Evolutionary conservation across 2,888 invertebrate genomes (phyloP), one percentile per base, ranked within the genome.

Genomic region (Lissonota sp.): DNA sequence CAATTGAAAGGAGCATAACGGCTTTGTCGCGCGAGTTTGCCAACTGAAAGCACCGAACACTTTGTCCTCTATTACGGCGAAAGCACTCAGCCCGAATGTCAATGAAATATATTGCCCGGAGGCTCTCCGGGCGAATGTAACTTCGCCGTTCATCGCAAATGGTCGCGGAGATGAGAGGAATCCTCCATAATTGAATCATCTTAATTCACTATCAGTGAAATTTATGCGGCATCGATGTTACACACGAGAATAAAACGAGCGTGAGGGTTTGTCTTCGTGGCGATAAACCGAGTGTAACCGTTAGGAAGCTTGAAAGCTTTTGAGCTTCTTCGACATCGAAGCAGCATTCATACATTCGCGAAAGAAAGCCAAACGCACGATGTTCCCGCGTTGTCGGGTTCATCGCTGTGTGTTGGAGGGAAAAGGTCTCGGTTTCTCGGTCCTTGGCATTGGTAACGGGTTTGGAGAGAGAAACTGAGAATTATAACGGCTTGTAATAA

Each of bases 401-500:
- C 63, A 26, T 37, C 6, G 62, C 53, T 66, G 60, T 57, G 39
- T 46, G 66, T 60, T 51, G 67, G 49, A 78, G 64, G 63, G 55
- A 64, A n/a, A 40, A 14, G 62, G 39, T 64, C 58, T 75, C 57
- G 71, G 26, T 26, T 26, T 26, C 26, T 75, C 63, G 73, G n/a
- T 70, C 57, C 64, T 49, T 39, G 49, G 66, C 26, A 55, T 63
- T 37, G 55, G 57, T 57, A 77, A 66, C 44, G 53, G 69, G 64
- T 53, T 55, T n/a, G 26, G 10, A 49, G 42, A 64, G 44, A 71
- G 62, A 67, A 58, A 74, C 60, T n/a, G 49, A 26, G 63, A 60
- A 79, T 84, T 80, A 83, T 84, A 84, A 82, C 79, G 82, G 83
- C 73, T 75, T 71, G 85, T 85, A 86, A 86, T 86, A 84, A 85